Evolutionary conservation across 2,113 vertebrate genomes (phyloP).

Genomic region (crab-eating macaque (Macaca fascicularis)): T2T-MFA8v1.1 NC_088389.1:119403001-119403500

Average conservation of each 20-base stretch:
- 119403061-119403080: neutral
- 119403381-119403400: neutral
- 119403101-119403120: neutral
- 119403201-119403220: neutral
- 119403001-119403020: neutral
- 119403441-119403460: neutral
- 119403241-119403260: neutral
- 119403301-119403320: neutral
- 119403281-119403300: neutral
- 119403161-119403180: neutral
- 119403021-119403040: neutral
- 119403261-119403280: neutral
- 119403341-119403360: neutral
- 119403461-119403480: neutral
- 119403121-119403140: neutral
- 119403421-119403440: neutral
- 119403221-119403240: neutral
- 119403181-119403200: neutral
- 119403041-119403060: neutral
- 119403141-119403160: neutral
- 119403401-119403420: too few relatives aligned
- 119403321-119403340: neutral
- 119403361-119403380: neutral
- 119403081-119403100: neutral
- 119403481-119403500: accelerated